phyloP scores from a whole-genome alignment of 2,888 invertebrate species.

The Himalopsyche kuldschensis region DNA sequence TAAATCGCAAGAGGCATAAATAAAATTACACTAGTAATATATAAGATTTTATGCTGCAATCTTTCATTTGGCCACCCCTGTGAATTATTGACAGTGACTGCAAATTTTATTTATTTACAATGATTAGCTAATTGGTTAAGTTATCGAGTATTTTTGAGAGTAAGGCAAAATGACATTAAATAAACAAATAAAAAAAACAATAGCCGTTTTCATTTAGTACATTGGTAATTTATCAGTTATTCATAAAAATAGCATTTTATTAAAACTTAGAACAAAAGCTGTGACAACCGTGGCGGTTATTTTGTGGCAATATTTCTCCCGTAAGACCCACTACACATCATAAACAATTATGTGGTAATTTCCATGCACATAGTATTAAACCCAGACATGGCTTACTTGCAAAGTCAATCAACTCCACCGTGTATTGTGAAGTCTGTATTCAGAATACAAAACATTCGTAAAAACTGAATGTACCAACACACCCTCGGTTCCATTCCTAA shows the following conservation, averaged over 20 bases:
- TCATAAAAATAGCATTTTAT: not conserved
- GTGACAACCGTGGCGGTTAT: not conserved
- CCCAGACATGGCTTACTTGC: no score
- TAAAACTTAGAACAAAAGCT: not conserved
- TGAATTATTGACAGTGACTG: not conserved
- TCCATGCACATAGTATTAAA: no score
- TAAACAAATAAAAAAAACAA: not conserved
- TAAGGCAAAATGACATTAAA: not conserved
- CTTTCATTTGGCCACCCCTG: not conserved
- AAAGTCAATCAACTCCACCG: no score
- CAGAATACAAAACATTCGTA: no score
- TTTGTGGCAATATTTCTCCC: not conserved
- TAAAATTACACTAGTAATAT: not conserved
- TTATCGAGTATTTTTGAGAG: not conserved
- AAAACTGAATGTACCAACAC: no score
- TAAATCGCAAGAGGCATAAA: not conserved
- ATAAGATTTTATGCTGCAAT: not conserved
- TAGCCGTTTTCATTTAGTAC: not conserved
- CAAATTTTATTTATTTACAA: not conserved
- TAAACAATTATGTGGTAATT: no score
- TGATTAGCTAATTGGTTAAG: not conserved
- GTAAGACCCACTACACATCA: no score
- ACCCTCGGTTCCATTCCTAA: no score
- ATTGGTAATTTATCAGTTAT: not conserved
- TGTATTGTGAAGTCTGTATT: no score